A percentile compares a stretch with the other conserved stretches of the same genome.
phyloP scores from a whole-genome alignment of 2,797 vertebrate genomes.

The Chaenodraco wilsoni region DNA sequence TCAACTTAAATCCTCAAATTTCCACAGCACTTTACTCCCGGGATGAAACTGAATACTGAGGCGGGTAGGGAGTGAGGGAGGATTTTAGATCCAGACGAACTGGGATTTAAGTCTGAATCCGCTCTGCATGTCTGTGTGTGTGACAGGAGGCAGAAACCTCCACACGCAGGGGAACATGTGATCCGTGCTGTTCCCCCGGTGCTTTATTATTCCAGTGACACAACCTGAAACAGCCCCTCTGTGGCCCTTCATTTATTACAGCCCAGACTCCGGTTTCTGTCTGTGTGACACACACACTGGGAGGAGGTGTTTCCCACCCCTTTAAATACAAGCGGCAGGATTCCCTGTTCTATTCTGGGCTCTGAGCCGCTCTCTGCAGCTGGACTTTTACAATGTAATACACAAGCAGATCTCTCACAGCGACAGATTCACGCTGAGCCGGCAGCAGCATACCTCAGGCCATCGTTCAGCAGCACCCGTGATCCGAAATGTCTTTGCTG shows the following conservation, averaged over 20 bases:
- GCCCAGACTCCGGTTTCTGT: conserved; percentile 50
- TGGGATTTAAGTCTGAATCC: conserved; percentile 15
- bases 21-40: conserved; percentile 4
- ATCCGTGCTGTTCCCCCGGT: conserved; percentile 62
- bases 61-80: neutral
- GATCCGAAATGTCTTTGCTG: too few species aligned
- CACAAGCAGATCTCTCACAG: neutral
- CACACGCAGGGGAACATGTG: conserved; percentile 69
- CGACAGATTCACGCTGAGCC: neutral
- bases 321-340: conserved; percentile 69
- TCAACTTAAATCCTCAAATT: neutral
- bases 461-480: neutral
- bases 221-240: conserved; percentile 73
- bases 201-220: conserved; percentile 72
- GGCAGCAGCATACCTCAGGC: neutral
- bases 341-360: conserved; percentile 67
- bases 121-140: conserved; percentile 18
- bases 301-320: conserved; percentile 62
- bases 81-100: neutral
- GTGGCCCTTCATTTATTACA: conserved; percentile 78
- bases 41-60: neutral
- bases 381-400: conserved; percentile 11
- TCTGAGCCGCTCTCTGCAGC: conserved; percentile 18
- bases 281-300: conserved; percentile 34
- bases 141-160: conserved; percentile 68